Evolutionary conservation across 2,888 invertebrate species (phyloP).

Genomic region (Aspidiotus rigidus): DNA sequence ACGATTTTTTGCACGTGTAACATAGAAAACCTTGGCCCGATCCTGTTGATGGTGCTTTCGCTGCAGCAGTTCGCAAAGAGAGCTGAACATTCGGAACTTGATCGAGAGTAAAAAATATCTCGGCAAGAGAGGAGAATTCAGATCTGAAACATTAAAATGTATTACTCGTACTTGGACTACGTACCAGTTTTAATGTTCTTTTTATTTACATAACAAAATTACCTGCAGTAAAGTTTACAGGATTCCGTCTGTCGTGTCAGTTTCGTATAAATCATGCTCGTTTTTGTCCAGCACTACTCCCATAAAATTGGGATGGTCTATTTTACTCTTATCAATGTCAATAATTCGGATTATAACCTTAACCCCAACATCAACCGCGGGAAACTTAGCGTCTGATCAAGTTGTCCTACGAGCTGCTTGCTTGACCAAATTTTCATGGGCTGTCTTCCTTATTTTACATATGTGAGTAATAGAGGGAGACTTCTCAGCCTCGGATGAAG

Average conservation of each 20-base stretch:
- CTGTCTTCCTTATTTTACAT: slow-evolving; percentile 9
- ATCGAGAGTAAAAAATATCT: too few relatives aligned
- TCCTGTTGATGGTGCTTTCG: too few relatives aligned
- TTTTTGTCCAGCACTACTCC: slow-evolving; percentile 24
- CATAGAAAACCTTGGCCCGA: too few relatives aligned
- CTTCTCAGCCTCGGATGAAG: not conserved
- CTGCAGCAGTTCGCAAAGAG: too few relatives aligned
- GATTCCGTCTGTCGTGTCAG: slow-evolving; percentile 7
- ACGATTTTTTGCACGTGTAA: too few relatives aligned
- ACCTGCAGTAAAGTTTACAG: too few relatives aligned
- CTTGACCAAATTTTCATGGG: slow-evolving; percentile 15
- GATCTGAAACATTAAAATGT: too few relatives aligned
- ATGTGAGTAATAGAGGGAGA: slow-evolving; percentile 1
- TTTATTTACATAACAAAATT: too few relatives aligned
- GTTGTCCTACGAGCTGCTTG: slow-evolving; percentile 19
- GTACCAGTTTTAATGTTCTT: too few relatives aligned
- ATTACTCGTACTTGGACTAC: too few relatives aligned
- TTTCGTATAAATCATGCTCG: slow-evolving; percentile 16
- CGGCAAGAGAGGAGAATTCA: too few relatives aligned
- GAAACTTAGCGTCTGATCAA: not conserved
- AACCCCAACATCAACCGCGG: slow-evolving; percentile 1
- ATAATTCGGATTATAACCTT: slow-evolving; percentile 3
- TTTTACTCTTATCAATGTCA: slow-evolving; percentile 16
- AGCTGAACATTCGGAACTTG: too few relatives aligned
- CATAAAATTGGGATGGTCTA: slow-evolving; percentile 20